These are phyloP conservation scores for Phoxinus dragarum DNA, from an alignment of 2,797 vertebrate genomes.

Conservation along the genomic window DNA sequence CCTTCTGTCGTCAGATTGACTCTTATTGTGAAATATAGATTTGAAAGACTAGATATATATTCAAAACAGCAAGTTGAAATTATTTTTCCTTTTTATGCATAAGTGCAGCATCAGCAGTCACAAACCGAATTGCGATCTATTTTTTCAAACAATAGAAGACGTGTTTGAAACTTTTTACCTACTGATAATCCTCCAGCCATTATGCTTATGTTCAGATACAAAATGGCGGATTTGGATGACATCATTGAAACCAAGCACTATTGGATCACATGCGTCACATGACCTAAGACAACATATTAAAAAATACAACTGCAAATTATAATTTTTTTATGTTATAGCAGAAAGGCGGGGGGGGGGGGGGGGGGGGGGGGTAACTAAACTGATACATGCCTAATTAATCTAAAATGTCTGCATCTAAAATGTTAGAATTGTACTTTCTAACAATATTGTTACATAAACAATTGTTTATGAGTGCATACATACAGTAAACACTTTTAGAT, in stretches of 20 bases:
- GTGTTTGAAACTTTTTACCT: not conserved
- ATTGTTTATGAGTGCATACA: not conserved
- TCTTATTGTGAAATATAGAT: slow-evolving; percentile 8
- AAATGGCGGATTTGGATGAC: not conserved
- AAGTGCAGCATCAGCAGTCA: not conserved
- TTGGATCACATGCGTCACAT: not conserved
- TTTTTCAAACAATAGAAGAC: not conserved
- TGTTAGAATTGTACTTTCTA: not conserved
- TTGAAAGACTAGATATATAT: not conserved
- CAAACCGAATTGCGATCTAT: not conserved
- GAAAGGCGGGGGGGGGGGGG: too few species aligned
- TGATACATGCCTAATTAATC: not conserved
- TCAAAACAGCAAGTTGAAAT: not conserved
- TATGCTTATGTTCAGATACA: not conserved
- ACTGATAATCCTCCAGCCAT: not conserved
- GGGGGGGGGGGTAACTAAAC: too few species aligned
- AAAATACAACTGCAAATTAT: not conserved
- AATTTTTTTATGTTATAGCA: not conserved
- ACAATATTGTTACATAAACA: not conserved
- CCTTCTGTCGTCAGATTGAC: not conserved
- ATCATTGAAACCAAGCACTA: not conserved
- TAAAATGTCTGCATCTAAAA: not conserved
- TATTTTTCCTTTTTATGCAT: too few species aligned
- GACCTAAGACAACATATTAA: not conserved
- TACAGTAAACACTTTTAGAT: not conserved